phyloP scores from a whole-genome alignment of 2,797 vertebrate species.

The Tachyglossus aculeatus region DNA sequence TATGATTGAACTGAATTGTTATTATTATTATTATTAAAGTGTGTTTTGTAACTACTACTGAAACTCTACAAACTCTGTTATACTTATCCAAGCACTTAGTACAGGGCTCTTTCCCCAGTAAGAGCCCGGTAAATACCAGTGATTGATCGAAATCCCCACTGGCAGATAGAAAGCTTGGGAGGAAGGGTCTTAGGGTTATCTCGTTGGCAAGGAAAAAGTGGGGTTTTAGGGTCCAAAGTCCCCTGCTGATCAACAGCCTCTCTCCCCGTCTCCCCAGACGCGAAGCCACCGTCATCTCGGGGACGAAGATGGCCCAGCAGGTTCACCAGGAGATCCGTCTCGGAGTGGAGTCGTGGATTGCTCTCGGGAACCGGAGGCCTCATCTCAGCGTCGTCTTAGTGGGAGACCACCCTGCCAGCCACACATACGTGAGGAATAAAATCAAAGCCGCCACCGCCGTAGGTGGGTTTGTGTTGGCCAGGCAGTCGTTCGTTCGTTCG shows the following conservation, averaged over 20 bases:
- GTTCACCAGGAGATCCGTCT: conserved; percentile 86
- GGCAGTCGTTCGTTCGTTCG: too few relatives aligned
- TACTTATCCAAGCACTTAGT: too few relatives aligned
- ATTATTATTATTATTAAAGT: too few relatives aligned
- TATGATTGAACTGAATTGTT: too few relatives aligned
- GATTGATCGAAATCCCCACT: too few relatives aligned
- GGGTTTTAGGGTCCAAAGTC: not conserved
- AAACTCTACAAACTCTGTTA: too few relatives aligned
- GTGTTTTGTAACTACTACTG: too few relatives aligned
- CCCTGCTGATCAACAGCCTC: not conserved
- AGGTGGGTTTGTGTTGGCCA: conserved; percentile 76
- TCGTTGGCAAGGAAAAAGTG: too few relatives aligned
- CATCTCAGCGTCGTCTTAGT: conserved; percentile 89
- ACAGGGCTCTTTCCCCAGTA: too few relatives aligned
- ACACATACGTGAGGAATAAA: conserved; percentile 90
- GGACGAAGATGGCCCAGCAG: conserved; percentile 84
- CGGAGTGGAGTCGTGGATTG: conserved; percentile 83
- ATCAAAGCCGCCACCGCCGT: conserved; percentile 84
- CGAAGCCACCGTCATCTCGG: conserved; percentile 88
- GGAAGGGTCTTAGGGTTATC: too few relatives aligned
- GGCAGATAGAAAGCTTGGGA: too few relatives aligned
- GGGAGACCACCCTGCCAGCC: conserved; percentile 90
- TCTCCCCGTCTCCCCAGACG: conserved; percentile 61
- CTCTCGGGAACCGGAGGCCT: conserved; percentile 86
- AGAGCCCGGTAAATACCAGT: too few relatives aligned